Base-by-base conservation (phyloP, 1,140 invertebrate genomes). In the Nilaparvata lugens region DNA sequence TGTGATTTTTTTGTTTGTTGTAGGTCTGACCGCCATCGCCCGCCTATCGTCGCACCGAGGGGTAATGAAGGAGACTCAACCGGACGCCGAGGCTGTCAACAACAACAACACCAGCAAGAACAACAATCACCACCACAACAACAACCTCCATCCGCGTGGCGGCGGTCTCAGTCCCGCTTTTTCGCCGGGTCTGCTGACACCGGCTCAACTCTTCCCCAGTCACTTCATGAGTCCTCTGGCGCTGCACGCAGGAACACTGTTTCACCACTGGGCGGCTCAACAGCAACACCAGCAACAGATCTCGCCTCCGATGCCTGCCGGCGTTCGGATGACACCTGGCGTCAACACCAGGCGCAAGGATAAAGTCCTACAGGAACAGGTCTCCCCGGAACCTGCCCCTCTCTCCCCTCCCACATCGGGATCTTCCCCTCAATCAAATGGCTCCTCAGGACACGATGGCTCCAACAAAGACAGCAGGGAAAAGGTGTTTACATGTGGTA, bases 401-500 rank as follows among this genome's bases (percentile, higher is more conserved):
- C 48, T 64, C 23, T 56, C 63, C 18, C 62, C 64, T 1, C 64
- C 62, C 13, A 62, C 65, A 13, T 59, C 63, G n/a, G 64, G 64
- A 16, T 58, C 62, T 4, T 59, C 62, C 19, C 60, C 63, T 1
- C 60, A 57, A 21, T 60, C 60, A 31, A 64, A 53, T 42, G 57
- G 52, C 6, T 55, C 60, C 7, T 21, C 24, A 13, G 52, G 24
- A n/a, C 14, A 23, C 18, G 23, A 40, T 13, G 52, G 23, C 4
- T 23, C 52, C 35, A 56, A 62, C 13, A 57, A 60, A 23, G 73
- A 85, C 74, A 66, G 77, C 66, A 66, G 86, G 1, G 89, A 93
- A 65, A 90, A 91, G 70, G 83, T 87, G 2, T 96, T 96, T 74
- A 89, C 85, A 2, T 96, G 93, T 74, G 83, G 83, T 54, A 85